Conservation (phyloP, 2,113 vertebrate species). For the Accipiter cooperii region DNA sequence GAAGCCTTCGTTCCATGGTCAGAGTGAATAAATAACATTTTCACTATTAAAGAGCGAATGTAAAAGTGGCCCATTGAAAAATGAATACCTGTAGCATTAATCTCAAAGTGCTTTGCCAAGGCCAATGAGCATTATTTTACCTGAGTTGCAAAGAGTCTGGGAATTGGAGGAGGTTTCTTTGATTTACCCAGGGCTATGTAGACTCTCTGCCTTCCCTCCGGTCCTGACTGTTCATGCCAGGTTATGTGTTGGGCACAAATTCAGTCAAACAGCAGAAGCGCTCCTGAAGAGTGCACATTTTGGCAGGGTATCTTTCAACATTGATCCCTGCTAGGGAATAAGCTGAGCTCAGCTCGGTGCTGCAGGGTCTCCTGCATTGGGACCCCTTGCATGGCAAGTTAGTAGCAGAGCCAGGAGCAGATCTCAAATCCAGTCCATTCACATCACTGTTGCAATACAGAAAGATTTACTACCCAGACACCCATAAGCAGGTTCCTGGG, state of each 20-base stretch:
- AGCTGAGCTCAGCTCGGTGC: background rate
- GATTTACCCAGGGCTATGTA: background rate
- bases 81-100: background rate
- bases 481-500: background rate
- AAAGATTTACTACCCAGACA: too few relatives aligned
- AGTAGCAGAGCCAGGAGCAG: background rate
- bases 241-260: too few relatives aligned
- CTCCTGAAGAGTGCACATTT: background rate
- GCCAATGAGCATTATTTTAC: background rate
- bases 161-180: background rate
- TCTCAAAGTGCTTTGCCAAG: background rate
- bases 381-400: background rate
- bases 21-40: background rate
- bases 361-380: background rate
- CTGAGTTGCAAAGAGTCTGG: background rate
- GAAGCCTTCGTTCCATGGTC: background rate
- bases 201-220: background rate
- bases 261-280: background rate
- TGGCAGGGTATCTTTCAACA: background rate
- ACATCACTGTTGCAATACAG: rapidly evolving
- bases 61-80: background rate
- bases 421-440: background rate
- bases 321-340: too few relatives aligned
- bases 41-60: background rate
- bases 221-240: background rate